Conservation (phyloP, 2,113 vertebrate species). For the Nerophis ophidion region DNA sequence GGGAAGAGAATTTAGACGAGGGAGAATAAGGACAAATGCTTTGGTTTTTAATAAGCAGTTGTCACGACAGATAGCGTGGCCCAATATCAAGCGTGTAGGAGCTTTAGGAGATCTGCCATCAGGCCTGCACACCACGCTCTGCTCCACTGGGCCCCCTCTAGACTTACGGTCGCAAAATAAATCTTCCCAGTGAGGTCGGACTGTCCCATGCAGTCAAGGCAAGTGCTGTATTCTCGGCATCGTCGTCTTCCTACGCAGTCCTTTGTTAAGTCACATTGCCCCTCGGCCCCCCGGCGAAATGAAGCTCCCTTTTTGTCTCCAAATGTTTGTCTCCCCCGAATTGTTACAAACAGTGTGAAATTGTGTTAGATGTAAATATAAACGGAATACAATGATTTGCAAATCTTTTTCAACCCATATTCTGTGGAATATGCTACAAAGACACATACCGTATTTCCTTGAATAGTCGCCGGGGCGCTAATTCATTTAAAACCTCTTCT, state of each 20-base stretch:
- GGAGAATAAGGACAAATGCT: conserved; percentile 52
- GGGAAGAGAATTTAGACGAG: conserved; percentile 17
- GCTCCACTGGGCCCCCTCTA: conserved; percentile 38
- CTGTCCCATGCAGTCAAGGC: not conserved
- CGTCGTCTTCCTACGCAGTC: not conserved
- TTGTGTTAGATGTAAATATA: too few species aligned
- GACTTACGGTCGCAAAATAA: conserved; percentile 33
- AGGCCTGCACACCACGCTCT: conserved; percentile 37
- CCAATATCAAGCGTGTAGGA: conserved; percentile 53
- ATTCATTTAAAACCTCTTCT: too few species aligned
- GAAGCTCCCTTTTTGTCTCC: not conserved
- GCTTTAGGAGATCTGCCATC: conserved; percentile 54
- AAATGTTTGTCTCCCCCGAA: not conserved
- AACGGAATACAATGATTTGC: too few species aligned
- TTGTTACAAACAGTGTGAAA: too few species aligned
- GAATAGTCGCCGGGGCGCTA: too few species aligned
- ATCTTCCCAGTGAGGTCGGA: conserved; percentile 22
- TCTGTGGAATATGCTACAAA: too few species aligned
- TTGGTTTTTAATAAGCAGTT: conserved; percentile 68
- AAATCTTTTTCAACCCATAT: too few species aligned
- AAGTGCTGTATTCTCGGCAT: conserved; percentile 10
- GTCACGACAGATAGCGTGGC: conserved; percentile 58
- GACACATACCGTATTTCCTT: too few species aligned
- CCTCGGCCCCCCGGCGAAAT: conserved; percentile 6
- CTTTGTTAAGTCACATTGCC: conserved; percentile 1